A percentile compares a stretch with the other conserved stretches of the same genome.
These are phyloP conservation scores for Episyrphus balteatus DNA, from an alignment of 1,140 invertebrate genomes.

Conservation along the genomic window DNA sequence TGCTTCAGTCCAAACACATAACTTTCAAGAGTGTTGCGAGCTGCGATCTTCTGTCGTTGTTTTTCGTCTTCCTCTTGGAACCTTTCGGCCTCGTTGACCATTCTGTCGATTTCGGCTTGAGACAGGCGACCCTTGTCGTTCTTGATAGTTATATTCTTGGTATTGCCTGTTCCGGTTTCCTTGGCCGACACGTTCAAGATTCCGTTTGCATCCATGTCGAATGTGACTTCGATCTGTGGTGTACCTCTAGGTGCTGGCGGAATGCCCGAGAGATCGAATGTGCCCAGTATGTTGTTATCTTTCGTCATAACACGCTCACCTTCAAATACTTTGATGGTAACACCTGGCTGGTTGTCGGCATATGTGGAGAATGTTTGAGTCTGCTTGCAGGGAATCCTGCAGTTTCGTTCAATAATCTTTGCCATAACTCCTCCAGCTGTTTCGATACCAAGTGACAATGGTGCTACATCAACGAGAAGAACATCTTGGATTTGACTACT, in stretches of 20 bases:
- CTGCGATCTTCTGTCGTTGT: constrained; percentile 51
- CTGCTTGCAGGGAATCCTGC: constrained; percentile 51
- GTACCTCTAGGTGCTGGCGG: constrained; percentile 70
- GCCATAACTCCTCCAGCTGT: constrained; percentile 51
- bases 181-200: constrained; percentile 52
- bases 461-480: constrained; percentile 44
- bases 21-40: constrained; percentile 51
- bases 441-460: constrained; percentile 48
- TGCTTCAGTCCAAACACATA: constrained; percentile 63
- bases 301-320: constrained; percentile 60
- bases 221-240: constrained; percentile 62
- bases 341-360: constrained; percentile 58
- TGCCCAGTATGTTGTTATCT: constrained; percentile 65
- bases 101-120: constrained; percentile 67
- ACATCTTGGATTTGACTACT: constrained; percentile 41
- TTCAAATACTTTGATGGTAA: constrained; percentile 57
- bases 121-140: constrained; percentile 72
- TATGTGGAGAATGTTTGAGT: constrained; percentile 55
- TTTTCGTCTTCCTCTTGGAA: constrained; percentile 50
- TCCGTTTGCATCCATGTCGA: constrained; percentile 51
- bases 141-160: constrained; percentile 69
- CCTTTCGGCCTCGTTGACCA: constrained; percentile 25
- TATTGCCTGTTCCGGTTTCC: constrained; percentile 44
- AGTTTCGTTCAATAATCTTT: constrained; percentile 52
- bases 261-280: constrained; percentile 67